Evolutionary conservation across 2,888 invertebrate genomes (phyloP), one percentile per base, ranked within the genome.

Genomic region (Xylota sylvarum): DNA sequence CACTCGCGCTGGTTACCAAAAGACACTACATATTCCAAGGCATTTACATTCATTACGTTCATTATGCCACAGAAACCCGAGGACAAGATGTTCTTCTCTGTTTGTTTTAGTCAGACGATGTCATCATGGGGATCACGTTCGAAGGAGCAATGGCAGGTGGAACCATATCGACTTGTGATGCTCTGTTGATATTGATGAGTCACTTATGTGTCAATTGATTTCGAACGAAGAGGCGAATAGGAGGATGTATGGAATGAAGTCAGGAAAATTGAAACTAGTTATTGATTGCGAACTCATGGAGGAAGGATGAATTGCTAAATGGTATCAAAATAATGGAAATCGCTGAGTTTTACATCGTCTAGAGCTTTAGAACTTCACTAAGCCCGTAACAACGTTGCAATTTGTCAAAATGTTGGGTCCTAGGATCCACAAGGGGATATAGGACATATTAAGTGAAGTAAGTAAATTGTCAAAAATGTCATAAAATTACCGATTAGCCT

Each of bases 41-140:
- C 50, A 81, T 81, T 85, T 81, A 65, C 74, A 84, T 84, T 86
- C 81, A 86, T 86, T 79, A 73, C 72, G 65, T 86, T 81, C 52
- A 81, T 86, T 81, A 86, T 69, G 67, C 40, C 56, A 60, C 62
- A 73, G 43, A 77, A 73, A 64, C 17, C 73, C 60, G 48, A 73
- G 69, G 73, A 78, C 77, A 82, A 78, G 86, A 73, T 82, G 82
- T 78, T 86, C 64, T n/a, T 37, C 55, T 73, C 46, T 72, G 62
- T 67, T 73, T 62, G 40, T 46, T 64, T 52, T 40, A 70, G 65
- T 48, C 27, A 69, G 79, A 74, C 55, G 73, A 80, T 74, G 74
- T 48, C 76, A 52, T 65, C 60, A 56, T 40, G 35, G 43, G 19
- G 73, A 67, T 70, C 65, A 76, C 74, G 67, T 79, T 74, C 40